A percentile compares a stretch with the other conserved stretches of the same genome.
Evolutionary conservation across 2,113 vertebrate species (phyloP).

Genomic region (Stegastes partitus): DNA sequence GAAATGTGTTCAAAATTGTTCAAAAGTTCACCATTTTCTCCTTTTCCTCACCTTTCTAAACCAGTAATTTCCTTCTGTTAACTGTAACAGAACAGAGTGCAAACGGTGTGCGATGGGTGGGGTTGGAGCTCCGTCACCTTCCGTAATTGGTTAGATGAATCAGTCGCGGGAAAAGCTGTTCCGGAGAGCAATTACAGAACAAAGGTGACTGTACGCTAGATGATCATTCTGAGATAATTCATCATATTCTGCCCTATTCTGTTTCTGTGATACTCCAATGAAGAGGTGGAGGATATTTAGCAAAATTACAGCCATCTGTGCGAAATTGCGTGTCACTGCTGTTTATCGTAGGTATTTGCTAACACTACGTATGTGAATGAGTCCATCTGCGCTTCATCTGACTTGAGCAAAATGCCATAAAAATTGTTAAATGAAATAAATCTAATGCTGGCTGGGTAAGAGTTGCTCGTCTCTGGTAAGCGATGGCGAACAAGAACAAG

Average conservation of each 20-base stretch:
- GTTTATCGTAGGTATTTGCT: not conserved
- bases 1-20: slow-evolving; percentile 29
- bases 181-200: slow-evolving; percentile 25
- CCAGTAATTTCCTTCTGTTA: not conserved
- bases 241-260: not conserved
- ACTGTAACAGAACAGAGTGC: slow-evolving; percentile 3
- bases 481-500: no score
- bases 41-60: not conserved
- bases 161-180: slow-evolving; percentile 29
- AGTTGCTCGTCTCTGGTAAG: not conserved
- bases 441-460: no score
- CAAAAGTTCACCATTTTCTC: slow-evolving; percentile 14
- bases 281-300: slow-evolving; percentile 5
- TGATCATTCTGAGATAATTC: slow-evolving; percentile 1
- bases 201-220: slow-evolving; percentile 15
- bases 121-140: slow-evolving; percentile 16
- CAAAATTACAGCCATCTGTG: not conserved
- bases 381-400: not conserved
- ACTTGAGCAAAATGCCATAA: no score
- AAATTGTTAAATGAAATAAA: no score
- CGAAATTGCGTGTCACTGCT: no score
- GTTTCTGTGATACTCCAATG: slow-evolving; percentile 22
- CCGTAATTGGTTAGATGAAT: slow-evolving; percentile 26
- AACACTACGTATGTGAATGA: not conserved
- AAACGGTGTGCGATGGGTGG: slow-evolving; percentile 9